phyloP scores from a whole-genome alignment of 1,140 invertebrate genomes.

The Drosophila azteca region DNA sequence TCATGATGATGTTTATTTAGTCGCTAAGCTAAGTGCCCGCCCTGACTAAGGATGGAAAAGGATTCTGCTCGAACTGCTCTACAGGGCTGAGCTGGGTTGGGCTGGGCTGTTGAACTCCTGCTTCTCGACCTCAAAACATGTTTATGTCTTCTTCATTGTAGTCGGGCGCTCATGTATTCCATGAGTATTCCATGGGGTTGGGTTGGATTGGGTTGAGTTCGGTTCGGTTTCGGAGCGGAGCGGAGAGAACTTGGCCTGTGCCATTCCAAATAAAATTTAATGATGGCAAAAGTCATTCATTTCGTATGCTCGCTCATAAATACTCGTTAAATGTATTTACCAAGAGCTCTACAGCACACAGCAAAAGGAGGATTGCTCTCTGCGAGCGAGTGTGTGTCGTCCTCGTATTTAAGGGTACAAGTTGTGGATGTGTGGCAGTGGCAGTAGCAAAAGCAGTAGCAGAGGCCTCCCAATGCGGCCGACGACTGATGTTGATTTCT shows the following conservation, averaged over 20 bases:
- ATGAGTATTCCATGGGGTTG: too few species aligned
- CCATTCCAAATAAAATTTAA: slow-evolving; percentile 68
- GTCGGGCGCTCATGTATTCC: slow-evolving; percentile 18
- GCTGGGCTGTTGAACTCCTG: slow-evolving; percentile 51
- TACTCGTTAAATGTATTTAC: slow-evolving; percentile 75
- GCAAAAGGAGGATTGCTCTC: slow-evolving; percentile 50
- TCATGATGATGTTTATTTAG: slow-evolving; percentile 75
- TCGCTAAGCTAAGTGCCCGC: slow-evolving; percentile 63
- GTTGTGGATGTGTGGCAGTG: slow-evolving; percentile 22
- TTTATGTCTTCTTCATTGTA: slow-evolving; percentile 63
- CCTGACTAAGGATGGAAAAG: slow-evolving; percentile 41
- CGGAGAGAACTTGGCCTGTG: slow-evolving; percentile 30
- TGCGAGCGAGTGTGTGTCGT: slow-evolving; percentile 9
- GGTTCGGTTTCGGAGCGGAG: background rate
- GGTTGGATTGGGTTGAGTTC: too few species aligned
- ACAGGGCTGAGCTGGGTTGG: slow-evolving; percentile 17
- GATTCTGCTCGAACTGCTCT: slow-evolving; percentile 24
- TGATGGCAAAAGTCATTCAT: slow-evolving; percentile 75
- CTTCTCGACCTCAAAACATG: slow-evolving; percentile 68
- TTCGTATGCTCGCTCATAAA: slow-evolving; percentile 74
- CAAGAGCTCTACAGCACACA: slow-evolving; percentile 63
- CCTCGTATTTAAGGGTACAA: background rate
- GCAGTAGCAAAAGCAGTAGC: slow-evolving; percentile 24
- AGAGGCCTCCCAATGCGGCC: slow-evolving; percentile 19
- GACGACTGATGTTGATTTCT: slow-evolving; percentile 44